Base-by-base conservation (phyloP, 2,113 vertebrate species). In the Rana temporaria region DNA sequence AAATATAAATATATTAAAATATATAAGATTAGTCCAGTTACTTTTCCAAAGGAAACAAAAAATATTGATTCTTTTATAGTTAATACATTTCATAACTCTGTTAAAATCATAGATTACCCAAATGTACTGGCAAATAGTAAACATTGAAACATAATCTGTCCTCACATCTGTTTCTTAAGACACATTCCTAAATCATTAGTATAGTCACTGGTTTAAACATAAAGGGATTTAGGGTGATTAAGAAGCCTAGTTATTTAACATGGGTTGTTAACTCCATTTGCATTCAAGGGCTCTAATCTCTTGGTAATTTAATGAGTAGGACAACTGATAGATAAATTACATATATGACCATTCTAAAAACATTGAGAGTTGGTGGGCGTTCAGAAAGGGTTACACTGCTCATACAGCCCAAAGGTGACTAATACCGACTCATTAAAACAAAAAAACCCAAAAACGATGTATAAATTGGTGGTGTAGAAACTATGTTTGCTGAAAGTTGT, bases 301-400 rank as follows among this genome's bases (percentile, higher is more conserved):
- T 11, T 4, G 24, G 48, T 70, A 70, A 70, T 70, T 70, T 48
- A 70, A 53, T 70, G 20, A 70, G 38, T 53, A 53, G 42, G 68
- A 52, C 22, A 53, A 70, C 20, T 15, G 42, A 70, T 66, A 66
- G 64, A 32, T 70, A 70, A 70, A 70, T 69, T 69, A 69, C 14
- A 69, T 52, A 69, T 69, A 20, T 69, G 42, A 52, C 67, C 67
- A 69, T 12, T 15, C 38, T 11, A 52, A 52, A 24, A 20, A 70
- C 42, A 53, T 17, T 70, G 17, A 70, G 68, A 52, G 68, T 14
- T 63, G 60, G 60, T 63, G 60, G 60, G 60, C 24, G 60, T 63
- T 63, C 2, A 67, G 18, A 67, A 26, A 32, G 42, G 32, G 32
- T 34, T 67, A 67, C 30, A 38, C 26, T 16, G 15, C 64, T 38